Conservation (phyloP, 2,113 vertebrate species). For the Pantherophis guttatus region DNA sequence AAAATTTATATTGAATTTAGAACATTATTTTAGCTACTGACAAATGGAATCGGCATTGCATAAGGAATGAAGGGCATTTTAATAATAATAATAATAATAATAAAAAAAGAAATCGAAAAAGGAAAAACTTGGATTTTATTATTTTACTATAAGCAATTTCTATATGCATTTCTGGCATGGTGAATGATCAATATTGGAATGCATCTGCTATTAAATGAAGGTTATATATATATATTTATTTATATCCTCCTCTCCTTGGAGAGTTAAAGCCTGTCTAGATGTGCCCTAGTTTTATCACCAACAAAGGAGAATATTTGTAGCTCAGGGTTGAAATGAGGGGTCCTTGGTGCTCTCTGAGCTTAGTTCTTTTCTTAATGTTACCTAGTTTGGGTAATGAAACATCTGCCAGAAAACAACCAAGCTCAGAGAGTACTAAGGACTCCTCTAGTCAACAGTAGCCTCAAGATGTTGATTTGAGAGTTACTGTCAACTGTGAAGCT, state of each 20-base stretch:
- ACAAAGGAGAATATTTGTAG: neutral
- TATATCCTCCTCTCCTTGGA: neutral
- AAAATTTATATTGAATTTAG: neutral
- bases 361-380: no score
- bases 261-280: neutral
- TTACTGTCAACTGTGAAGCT: no score
- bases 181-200: rapidly evolving
- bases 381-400: no score
- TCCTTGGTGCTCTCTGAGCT: no score
- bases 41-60: neutral
- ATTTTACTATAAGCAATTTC: neutral
- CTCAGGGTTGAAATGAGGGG: no score
- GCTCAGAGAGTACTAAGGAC: neutral
- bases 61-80: neutral
- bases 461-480: neutral
- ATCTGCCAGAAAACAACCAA: no score
- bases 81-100: neutral
- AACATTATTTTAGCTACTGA: neutral
- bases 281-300: neutral
- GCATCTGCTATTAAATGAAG: neutral
- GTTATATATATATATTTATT: neutral
- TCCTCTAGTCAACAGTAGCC: neutral
- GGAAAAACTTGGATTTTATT: neutral
- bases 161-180: rapidly evolving
- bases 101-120: neutral